Evolutionary conservation across 1,140 invertebrate genomes (phyloP).

Genomic region (Diorhabda sublineata): DNA sequence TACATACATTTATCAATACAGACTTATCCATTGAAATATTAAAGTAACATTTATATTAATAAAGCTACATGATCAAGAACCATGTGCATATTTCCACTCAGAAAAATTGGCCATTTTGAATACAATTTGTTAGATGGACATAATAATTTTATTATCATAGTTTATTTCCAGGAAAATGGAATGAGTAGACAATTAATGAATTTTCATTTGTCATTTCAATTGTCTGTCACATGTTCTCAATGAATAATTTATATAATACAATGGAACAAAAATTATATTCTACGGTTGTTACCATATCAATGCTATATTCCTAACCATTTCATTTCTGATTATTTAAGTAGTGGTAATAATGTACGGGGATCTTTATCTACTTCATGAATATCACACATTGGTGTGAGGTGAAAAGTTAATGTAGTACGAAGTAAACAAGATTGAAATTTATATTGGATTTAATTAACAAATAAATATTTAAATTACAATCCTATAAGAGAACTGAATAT

Average conservation of each 20-base stretch:
- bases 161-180: neutral
- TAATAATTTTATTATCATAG: neutral
- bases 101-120: neutral
- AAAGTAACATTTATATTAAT: conserved; percentile 3
- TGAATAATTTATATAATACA: neutral
- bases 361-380: too few species aligned
- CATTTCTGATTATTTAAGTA: too few species aligned
- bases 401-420: too few species aligned
- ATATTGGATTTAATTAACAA: too few species aligned
- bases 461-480: too few species aligned
- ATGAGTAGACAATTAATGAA: neutral
- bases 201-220: neutral
- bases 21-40: conserved; percentile 1
- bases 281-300: neutral
- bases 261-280: neutral
- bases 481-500: too few species aligned
- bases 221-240: neutral
- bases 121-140: neutral
- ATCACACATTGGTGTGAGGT: too few species aligned
- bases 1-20: neutral
- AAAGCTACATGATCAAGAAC: neutral
- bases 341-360: too few species aligned
- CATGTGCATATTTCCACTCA: neutral
- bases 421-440: too few species aligned
- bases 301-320: too few species aligned